Conservation (phyloP, 2,888 invertebrate genomes). For the Crepidodera aurea region DNA sequence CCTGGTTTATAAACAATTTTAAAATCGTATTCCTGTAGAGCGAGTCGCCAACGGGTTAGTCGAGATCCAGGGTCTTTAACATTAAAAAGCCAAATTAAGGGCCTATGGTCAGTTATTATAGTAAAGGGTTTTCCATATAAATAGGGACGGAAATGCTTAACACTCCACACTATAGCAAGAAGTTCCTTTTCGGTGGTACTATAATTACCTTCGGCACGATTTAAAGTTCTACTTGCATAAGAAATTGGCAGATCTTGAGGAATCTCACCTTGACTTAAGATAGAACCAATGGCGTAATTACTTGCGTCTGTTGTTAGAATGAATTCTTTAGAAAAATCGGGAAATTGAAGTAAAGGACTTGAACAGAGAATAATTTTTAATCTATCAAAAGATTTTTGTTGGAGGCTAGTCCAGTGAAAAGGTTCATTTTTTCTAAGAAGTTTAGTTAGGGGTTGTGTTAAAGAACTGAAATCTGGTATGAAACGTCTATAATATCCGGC, state of each 20-base stretch:
- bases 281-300: conserved; percentile 42
- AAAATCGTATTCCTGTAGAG: conserved; percentile 48
- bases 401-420: conserved; percentile 39
- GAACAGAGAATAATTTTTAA: conserved; percentile 25
- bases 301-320: conserved; percentile 53
- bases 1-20: conserved; percentile 4
- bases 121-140: conserved; percentile 53
- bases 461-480: conserved; percentile 33
- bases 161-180: conserved; percentile 53
- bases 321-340: conserved; percentile 49
- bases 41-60: conserved; percentile 51
- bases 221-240: conserved; percentile 53
- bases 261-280: conserved; percentile 44
- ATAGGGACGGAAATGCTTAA: conserved; percentile 55
- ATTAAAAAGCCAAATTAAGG: too few species aligned
- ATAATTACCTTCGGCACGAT: conserved; percentile 53
- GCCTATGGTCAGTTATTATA: conserved; percentile 55
- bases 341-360: conserved; percentile 45
- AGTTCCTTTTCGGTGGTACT: conserved; percentile 55
- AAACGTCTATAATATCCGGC: too few species aligned
- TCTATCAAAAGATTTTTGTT: conserved; percentile 11
- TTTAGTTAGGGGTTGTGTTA: conserved; percentile 35
- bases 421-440: conserved; percentile 34
- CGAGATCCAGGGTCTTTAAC: too few species aligned
- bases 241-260: conserved; percentile 52